These are phyloP conservation scores for Bombus pascuorum DNA, from an alignment of 1,140 invertebrate species.

Conservation along the genomic window DNA sequence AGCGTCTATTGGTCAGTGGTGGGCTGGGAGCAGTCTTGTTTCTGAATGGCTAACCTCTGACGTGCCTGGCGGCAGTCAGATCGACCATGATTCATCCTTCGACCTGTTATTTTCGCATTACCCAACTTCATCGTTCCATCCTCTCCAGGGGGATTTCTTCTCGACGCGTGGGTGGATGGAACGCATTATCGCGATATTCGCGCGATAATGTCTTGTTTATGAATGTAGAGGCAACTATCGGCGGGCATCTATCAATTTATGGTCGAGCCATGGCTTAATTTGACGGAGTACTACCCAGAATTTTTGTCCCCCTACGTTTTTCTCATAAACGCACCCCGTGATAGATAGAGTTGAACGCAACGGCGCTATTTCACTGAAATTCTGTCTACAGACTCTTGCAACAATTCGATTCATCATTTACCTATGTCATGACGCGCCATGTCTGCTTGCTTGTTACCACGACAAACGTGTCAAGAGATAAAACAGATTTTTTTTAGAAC, in stretches of 20 bases:
- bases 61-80: slow-evolving; percentile 58
- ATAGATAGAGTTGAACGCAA: slow-evolving; percentile 31
- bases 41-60: slow-evolving; percentile 37
- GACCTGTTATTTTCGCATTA: slow-evolving; percentile 77
- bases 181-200: slow-evolving; percentile 70
- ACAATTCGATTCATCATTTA: slow-evolving; percentile 36
- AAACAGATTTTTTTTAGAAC: background rate
- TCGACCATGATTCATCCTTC: slow-evolving; percentile 68
- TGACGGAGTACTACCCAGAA: slow-evolving; percentile 20
- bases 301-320: slow-evolving; percentile 11
- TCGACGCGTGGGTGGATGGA: slow-evolving; percentile 66
- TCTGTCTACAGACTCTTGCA: background rate
- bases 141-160: slow-evolving; percentile 68
- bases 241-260: slow-evolving; percentile 69
- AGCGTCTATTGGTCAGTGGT: background rate
- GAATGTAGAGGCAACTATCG: slow-evolving; percentile 55
- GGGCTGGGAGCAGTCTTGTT: background rate
- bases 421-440: background rate
- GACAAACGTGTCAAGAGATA: background rate
- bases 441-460: background rate
- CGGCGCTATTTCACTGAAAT: slow-evolving; percentile 20
- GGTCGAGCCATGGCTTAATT: slow-evolving; percentile 27
- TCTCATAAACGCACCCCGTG: slow-evolving; percentile 15
- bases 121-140: slow-evolving; percentile 52
- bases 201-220: slow-evolving; percentile 76